Evolutionary conservation across 2,113 vertebrate species (phyloP).

Genomic region (Acanthochromis polyacanthus): DNA sequence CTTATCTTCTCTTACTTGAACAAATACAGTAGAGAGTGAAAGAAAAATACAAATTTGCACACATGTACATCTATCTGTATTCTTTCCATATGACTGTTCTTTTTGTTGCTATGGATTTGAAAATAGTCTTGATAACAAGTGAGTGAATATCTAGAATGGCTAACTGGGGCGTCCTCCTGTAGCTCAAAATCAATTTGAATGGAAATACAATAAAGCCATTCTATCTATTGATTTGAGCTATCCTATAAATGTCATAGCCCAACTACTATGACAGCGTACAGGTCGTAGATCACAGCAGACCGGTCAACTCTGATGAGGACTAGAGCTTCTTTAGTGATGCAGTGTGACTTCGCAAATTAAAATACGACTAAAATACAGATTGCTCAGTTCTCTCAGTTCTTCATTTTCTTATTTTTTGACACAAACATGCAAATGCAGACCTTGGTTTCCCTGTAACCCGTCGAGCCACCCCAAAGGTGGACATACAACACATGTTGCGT

Average conservation of each 20-base stretch:
- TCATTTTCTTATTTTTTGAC: background rate
- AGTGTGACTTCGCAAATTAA: background rate
- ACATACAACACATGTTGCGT: background rate
- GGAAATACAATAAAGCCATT: conserved; percentile 64
- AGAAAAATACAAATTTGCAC: background rate
- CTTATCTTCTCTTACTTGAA: background rate
- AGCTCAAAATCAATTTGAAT: conserved; percentile 64
- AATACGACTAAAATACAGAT: background rate
- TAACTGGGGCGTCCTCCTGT: background rate
- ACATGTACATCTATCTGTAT: background rate
- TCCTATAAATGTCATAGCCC: conserved; percentile 37
- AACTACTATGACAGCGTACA: conserved; percentile 32
- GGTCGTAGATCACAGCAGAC: conserved; percentile 41
- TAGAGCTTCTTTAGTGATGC: background rate
- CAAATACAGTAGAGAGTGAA: background rate
- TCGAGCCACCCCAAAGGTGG: background rate
- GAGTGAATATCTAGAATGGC: conserved; percentile 31
- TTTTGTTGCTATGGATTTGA: conserved; percentile 9
- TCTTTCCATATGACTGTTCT: background rate
- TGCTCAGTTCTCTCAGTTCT: background rate
- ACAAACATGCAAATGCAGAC: conserved; percentile 2
- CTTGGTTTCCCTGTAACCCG: background rate
- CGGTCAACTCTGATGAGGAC: background rate
- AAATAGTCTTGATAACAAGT: conserved; percentile 43
- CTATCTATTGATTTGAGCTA: conserved; percentile 57